Percentiles rank a stretch among this genome's conserved stretches.
These are phyloP conservation scores for Hemicordylus capensis DNA, from an alignment of 2,113 vertebrate genomes.

Conservation along the genomic window DNA sequence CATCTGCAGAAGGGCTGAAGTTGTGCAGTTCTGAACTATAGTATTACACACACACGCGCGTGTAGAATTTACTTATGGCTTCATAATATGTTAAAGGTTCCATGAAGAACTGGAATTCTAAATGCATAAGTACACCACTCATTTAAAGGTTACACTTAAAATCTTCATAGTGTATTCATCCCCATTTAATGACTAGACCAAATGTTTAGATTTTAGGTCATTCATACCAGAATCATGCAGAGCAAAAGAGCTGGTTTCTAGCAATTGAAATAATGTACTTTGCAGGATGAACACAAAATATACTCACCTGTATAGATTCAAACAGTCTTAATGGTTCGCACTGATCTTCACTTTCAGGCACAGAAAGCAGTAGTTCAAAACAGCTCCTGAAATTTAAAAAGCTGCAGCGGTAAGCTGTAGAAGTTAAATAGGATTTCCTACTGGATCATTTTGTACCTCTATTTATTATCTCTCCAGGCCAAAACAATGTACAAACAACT, in stretches of 20 bases:
- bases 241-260: no score
- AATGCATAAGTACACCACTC: not conserved
- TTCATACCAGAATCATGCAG: no score
- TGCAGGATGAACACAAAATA: constrained; percentile 1
- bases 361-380: constrained; percentile 94
- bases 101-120: no score
- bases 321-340: constrained; percentile 91
- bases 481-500: not conserved
- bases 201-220: not conserved
- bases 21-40: no score
- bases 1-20: no score
- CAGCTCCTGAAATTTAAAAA: constrained; percentile 88
- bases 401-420: constrained; percentile 51
- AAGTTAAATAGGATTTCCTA: not conserved
- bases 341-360: constrained; percentile 92
- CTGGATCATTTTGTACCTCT: not conserved
- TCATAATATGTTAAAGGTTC: not conserved
- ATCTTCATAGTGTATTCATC: not conserved
- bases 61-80: not conserved
- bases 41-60: no score
- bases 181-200: not conserved
- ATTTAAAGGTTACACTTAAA: not conserved
- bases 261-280: not conserved
- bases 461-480: not conserved
- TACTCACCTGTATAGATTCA: constrained; percentile 89